Evolutionary conservation across 1,140 invertebrate genomes (phyloP).

Genomic region (Scylla paramamosain): DNA sequence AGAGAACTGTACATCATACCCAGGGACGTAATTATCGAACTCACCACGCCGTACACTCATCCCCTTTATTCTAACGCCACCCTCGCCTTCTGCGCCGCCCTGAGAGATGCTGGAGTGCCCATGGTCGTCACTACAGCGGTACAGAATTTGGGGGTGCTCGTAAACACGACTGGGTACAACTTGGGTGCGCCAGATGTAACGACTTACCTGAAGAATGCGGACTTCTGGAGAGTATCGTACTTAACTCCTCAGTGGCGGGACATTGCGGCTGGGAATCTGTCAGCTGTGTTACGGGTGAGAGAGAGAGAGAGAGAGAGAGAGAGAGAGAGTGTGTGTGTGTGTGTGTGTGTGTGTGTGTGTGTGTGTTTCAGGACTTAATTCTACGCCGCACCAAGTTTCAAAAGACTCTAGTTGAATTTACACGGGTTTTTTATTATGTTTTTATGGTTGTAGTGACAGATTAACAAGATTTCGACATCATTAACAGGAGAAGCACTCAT

Average conservation of each 20-base stretch:
- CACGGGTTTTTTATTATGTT: too few species aligned
- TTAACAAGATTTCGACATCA: too few species aligned
- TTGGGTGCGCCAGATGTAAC: background rate
- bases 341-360: too few species aligned
- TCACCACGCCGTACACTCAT: conserved; percentile 29
- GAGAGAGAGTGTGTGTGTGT: background rate
- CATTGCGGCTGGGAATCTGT: background rate
- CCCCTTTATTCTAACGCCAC: background rate
- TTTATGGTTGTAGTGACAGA: too few species aligned
- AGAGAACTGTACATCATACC: conserved; percentile 38
- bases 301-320: background rate
- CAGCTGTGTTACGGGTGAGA: conserved; percentile 48
- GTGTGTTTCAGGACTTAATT: too few species aligned
- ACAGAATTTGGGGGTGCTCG: background rate
- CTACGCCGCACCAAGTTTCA: too few species aligned
- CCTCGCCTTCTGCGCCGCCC: conserved; percentile 54
- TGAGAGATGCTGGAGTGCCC: conserved; percentile 54
- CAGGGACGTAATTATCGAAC: background rate
- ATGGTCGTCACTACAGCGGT: conserved; percentile 52
- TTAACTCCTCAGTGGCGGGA: background rate
- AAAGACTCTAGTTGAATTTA: too few species aligned
- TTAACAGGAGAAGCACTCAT: too few species aligned
- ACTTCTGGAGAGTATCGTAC: conserved; percentile 34
- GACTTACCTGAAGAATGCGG: background rate
- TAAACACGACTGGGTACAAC: conserved; percentile 18